phyloP scores from a whole-genome alignment of 2,888 invertebrate species.

The Sabatieria punctata region DNA sequence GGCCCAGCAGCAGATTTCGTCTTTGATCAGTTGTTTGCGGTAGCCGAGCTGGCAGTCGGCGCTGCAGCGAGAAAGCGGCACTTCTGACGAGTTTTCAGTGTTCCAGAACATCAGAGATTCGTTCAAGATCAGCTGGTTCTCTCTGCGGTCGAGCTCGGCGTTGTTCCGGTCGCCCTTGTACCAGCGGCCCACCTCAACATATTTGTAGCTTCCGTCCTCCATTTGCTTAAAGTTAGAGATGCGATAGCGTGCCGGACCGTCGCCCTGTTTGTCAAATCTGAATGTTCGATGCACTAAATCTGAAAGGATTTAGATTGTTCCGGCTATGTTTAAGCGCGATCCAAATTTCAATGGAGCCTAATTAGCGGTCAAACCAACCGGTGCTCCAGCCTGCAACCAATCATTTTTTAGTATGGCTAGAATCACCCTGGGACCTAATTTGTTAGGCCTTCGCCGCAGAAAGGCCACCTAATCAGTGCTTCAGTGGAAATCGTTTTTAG shows the following conservation, averaged over 20 bases:
- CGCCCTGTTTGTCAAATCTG: conserved; percentile 31
- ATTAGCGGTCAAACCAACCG: no score
- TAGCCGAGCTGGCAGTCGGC: conserved; percentile 34
- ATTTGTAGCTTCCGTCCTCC: conserved; percentile 6
- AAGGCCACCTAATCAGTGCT: no score
- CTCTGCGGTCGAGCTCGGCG: no score
- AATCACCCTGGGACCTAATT: no score
- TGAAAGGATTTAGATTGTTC: no score
- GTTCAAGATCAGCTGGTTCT: conserved; percentile 15
- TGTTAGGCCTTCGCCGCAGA: no score
- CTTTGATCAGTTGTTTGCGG: conserved; percentile 34
- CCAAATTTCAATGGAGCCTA: no score
- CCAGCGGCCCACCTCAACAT: conserved; percentile 28
- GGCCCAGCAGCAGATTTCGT: conserved; percentile 38
- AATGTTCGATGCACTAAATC: conserved; percentile 30
- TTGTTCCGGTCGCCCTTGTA: no score
- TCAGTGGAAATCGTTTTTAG: no score
- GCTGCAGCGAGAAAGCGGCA: conserved; percentile 35
- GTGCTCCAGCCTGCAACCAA: no score
- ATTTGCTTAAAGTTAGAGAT: conserved; percentile 36
- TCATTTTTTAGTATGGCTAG: no score
- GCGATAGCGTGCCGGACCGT: conserved; percentile 37
- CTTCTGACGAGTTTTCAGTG: not conserved
- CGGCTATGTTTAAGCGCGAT: no score
- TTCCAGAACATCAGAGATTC: not conserved